Base-by-base conservation (phyloP, 92 coral and sea anemone genomes). In the Ricordea florida region DNA sequence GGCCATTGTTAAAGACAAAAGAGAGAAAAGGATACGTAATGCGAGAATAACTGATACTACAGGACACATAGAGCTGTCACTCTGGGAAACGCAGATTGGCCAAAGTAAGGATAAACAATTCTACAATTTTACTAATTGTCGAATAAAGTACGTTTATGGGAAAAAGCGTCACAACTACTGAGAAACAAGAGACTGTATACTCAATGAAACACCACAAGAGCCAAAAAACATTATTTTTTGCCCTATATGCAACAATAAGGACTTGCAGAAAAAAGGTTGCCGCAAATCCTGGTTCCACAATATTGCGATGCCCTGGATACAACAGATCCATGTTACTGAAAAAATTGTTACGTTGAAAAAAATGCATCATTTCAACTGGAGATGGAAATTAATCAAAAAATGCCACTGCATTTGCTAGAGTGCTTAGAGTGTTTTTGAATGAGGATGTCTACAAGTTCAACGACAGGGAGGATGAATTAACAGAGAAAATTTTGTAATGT, bases 201-300 rank as follows among this genome's bases (percentile, higher is more conserved):
- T 28, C 58, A 1, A 50, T 30, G 33, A 68, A 68, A 5, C 28
- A 17, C 2, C 29, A 9, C 32, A 27, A 22, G 48, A 67, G 22
- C 18, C 5, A 8, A 35, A 49, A 10, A 46, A 27, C 47, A 69
- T 33, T 29, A 10, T 67, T 47, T 67, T 59, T 48, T 67, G 74
- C 47, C 74, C 74, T 29, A 33, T 68, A 51, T 68, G 62, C 62
- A 69, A 51, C 63, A 69, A 69, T n/a, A 50, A 35, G 17, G 62
- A 55, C 16, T n/a, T 49, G 63, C 13, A 53, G 13, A 21, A 67
- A 33, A 35, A 57, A 42, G 9, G 57, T 30, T 18, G 16, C 68
- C 16, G 15, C 69, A 29, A 72, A 42, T 29, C 68, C 79, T 7
- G 79, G 58, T 10, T 42, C 57, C 1, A 72, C 25, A 41, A 15